Evolutionary conservation across 2,888 invertebrate species (phyloP).

Genomic region (Notodonta ziczac): DNA sequence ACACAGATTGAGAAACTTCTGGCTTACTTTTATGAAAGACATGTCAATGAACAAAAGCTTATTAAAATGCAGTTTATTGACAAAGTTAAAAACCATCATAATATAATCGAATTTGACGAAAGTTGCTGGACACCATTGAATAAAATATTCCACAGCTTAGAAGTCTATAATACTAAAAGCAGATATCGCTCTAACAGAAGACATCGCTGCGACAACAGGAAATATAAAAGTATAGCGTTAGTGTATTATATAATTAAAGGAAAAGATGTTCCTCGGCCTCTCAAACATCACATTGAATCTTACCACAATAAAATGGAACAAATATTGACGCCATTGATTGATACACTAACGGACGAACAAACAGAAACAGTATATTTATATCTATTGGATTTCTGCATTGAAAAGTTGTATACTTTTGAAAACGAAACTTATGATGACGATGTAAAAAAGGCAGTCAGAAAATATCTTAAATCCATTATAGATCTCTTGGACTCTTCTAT

Average conservation of each 20-base stretch:
- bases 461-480: slow-evolving; percentile 26
- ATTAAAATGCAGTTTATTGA: slow-evolving; percentile 51
- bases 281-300: slow-evolving; percentile 7
- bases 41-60: slow-evolving; percentile 51
- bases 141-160: slow-evolving; percentile 55
- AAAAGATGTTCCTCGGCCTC: slow-evolving; percentile 42
- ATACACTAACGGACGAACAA: too few species aligned
- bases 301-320: too few species aligned
- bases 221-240: slow-evolving; percentile 42
- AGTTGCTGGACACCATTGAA: slow-evolving; percentile 56
- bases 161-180: slow-evolving; percentile 42
- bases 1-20: slow-evolving; percentile 49
- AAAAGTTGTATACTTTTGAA: slow-evolving; percentile 33
- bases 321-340: too few species aligned
- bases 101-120: slow-evolving; percentile 52
- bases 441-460: slow-evolving; percentile 25
- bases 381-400: slow-evolving; percentile 33
- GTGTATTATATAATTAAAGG: slow-evolving; percentile 52
- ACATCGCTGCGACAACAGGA: slow-evolving; percentile 15
- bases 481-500: slow-evolving; percentile 30
- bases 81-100: slow-evolving; percentile 39
- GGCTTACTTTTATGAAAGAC: slow-evolving; percentile 57
- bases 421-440: slow-evolving; percentile 25
- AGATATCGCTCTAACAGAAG: too few species aligned
- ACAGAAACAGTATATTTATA: slow-evolving; percentile 10